These are phyloP conservation scores for Troides helena DNA, from an alignment of 2,888 invertebrate genomes.

Conservation along the genomic window DNA sequence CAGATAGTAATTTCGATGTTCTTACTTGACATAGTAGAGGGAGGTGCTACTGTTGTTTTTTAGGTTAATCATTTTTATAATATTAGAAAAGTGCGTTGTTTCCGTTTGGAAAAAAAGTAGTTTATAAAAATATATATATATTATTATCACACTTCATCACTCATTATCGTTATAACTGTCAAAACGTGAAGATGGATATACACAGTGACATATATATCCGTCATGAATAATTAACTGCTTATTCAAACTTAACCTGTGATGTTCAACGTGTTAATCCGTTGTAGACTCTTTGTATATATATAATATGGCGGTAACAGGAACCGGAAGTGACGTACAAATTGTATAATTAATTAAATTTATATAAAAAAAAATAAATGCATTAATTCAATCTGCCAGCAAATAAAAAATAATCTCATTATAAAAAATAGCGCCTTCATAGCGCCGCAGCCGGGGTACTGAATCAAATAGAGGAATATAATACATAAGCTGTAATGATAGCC, in stretches of 20 bases:
- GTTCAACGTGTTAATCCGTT: background rate
- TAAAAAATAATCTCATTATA: conserved; percentile 25
- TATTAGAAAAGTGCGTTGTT: too few species aligned
- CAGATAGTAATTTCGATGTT: too few species aligned
- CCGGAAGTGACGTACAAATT: background rate
- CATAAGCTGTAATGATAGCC: background rate
- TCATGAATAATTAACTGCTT: background rate
- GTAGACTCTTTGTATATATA: background rate
- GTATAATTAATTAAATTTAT: conserved; percentile 10
- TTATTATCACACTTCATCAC: background rate
- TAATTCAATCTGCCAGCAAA: conserved; percentile 19
- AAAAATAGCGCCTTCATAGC: background rate
- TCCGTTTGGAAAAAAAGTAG: too few species aligned
- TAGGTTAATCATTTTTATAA: too few species aligned
- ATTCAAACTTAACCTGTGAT: background rate
- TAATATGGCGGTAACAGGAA: background rate
- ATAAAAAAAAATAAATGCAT: conserved; percentile 29
- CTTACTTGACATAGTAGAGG: background rate
- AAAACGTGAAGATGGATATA: background rate
- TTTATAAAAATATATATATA: too few species aligned
- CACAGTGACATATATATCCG: background rate
- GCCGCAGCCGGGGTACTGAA: conserved; percentile 2
- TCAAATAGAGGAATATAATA: background rate
- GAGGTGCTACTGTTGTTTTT: too few species aligned
- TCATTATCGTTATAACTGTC: background rate